Conservation (phyloP, 2,113 vertebrate genomes). For the Rallus limicola region DNA sequence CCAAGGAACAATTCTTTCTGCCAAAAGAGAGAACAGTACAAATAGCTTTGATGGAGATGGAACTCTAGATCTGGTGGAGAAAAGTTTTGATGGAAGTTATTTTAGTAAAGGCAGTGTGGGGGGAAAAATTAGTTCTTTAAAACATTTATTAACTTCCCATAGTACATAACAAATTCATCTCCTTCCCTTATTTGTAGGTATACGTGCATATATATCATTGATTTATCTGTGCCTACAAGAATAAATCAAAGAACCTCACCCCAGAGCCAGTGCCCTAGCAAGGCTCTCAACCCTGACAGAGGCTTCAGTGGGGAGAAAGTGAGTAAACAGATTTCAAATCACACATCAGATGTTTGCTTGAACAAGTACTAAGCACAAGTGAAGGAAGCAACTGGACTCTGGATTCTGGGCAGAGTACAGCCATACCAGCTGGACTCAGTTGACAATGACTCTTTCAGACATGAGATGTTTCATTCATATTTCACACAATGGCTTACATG, state of each 20-base stretch:
- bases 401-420: background rate
- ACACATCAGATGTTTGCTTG: background rate
- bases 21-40: background rate
- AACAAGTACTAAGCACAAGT: background rate
- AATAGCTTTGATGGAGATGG: background rate
- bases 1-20: constrained; percentile 43
- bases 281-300: background rate
- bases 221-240: background rate
- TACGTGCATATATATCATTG: background rate
- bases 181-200: background rate
- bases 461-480: constrained; percentile 59
- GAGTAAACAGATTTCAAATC: background rate
- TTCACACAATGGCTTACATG: constrained; percentile 59
- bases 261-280: background rate
- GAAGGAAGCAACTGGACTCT: constrained; percentile 5
- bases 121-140: background rate
- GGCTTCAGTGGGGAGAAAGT: background rate
- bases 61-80: background rate
- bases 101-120: background rate
- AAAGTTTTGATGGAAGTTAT: constrained; percentile 5
- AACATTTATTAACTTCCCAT: background rate
- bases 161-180: background rate
- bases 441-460: constrained; percentile 58
- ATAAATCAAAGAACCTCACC: background rate
- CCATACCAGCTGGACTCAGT: constrained; percentile 18